Base-by-base conservation (phyloP, 2,113 vertebrate species). In the Acanthisitta chloris region DNA sequence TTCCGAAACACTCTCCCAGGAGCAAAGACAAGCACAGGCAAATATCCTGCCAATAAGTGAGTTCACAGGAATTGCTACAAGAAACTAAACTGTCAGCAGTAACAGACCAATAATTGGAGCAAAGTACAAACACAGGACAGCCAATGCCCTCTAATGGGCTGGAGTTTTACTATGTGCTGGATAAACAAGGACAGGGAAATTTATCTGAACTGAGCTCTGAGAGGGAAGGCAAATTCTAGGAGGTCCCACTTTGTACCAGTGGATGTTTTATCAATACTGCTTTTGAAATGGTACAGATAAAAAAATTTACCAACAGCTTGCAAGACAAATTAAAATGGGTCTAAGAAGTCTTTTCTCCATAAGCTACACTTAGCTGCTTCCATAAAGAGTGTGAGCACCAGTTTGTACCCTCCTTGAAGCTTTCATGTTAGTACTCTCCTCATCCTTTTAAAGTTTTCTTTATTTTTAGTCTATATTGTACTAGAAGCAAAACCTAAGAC, bases 1-100 rank as follows among this genome's bases (percentile, higher is more conserved):
- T 96, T 81, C 93, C 90, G 90, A 96, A 96, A 97, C 69, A 70
- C 38, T 69, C 83, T 94, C 91, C 59, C 88, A 94, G 89, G 66
- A 96, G 88, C 88, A 90, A 89, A 96, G 55, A 91, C 90, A 97
- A 94, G 94, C 74, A 81, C 46, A 94, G 97, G 93, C 95, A 97
- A 91, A 94, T 78, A 71, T 78, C 67, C 54, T 96, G 94, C 91
- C 94, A 98, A 51, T 70, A 95, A 96, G 92, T 59, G 94, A 95
- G 92, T 96, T 97, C 88, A 97, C 88, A 90, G 95, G 83, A 92
- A 90, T 85, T 89, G 89, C 83, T 83, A 21, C 49, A 43, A 94
- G 83, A 78, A 79, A 84, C 94, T 72, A 6, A 88, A 92, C 90
- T 91, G 66, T 87, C 90, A 95, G 92, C 91, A 81, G 93, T 28